Evolutionary conservation across 1,140 invertebrate genomes (phyloP).

Genomic region (Goniozus legneri): DNA sequence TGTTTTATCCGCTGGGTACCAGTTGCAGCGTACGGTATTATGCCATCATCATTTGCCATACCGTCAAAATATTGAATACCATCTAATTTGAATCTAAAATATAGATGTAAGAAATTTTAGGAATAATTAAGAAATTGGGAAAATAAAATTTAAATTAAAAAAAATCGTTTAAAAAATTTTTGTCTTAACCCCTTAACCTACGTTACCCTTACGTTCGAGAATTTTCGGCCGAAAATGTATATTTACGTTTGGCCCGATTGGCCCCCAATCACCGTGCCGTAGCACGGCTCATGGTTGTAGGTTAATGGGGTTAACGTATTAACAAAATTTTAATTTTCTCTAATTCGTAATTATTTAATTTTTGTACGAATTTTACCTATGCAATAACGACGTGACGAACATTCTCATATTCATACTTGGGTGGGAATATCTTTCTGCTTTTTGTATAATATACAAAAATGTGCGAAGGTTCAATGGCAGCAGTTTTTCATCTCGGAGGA

Average conservation of each 20-base stretch:
- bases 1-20: constrained; percentile 60
- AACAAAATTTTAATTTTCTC: not conserved
- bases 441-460: constrained; percentile 55
- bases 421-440: constrained; percentile 50
- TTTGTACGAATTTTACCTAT: constrained; percentile 44
- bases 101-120: not conserved
- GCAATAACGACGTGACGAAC: constrained; percentile 54
- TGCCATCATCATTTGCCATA: constrained; percentile 46
- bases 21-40: constrained; percentile 59
- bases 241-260: too few relatives aligned
- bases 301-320: too few relatives aligned
- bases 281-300: too few relatives aligned
- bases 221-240: too few relatives aligned
- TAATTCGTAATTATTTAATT: not conserved
- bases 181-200: too few relatives aligned
- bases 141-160: too few relatives aligned
- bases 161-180: too few relatives aligned
- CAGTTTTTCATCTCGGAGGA: too few relatives aligned
- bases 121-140: not conserved
- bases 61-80: constrained; percentile 57
- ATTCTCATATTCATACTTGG: constrained; percentile 50
- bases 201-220: too few relatives aligned
- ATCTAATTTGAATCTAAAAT: constrained; percentile 60
- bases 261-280: too few relatives aligned
- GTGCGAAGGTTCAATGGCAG: constrained; percentile 54